Percentiles rank a stretch among this genome's conserved stretches.
phyloP scores from a whole-genome alignment of 2,888 invertebrate genomes.

The Platypus cylindrus region DNA sequence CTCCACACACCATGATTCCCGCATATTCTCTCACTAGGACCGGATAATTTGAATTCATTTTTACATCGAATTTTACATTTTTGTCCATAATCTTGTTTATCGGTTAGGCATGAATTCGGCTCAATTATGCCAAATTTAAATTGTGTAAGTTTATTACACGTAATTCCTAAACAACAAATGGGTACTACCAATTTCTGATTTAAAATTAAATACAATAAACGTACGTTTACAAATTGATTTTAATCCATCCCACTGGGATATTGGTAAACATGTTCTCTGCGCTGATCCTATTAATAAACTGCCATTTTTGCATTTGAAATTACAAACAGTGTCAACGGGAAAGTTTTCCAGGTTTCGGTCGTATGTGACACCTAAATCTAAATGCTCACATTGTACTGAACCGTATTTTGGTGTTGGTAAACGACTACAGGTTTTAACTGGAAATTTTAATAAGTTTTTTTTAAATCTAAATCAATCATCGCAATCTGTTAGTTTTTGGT shows the following conservation, averaged over 20 bases:
- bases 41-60: conserved; percentile 45
- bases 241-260: conserved; percentile 57
- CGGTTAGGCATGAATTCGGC: conserved; percentile 41
- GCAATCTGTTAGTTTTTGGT: too few relatives aligned
- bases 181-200: not conserved
- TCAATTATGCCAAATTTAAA: conserved; percentile 41
- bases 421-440: conserved; percentile 50
- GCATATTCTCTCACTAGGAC: conserved; percentile 41
- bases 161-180: conserved; percentile 26
- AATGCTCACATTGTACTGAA: conserved; percentile 39
- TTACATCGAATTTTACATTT: conserved; percentile 46
- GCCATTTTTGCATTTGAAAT: conserved; percentile 50
- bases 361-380: conserved; percentile 30
- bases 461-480: too few relatives aligned
- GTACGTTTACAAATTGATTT: conserved; percentile 52
- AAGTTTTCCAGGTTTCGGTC: conserved; percentile 27
- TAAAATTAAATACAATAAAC: not conserved
- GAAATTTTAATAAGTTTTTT: too few relatives aligned
- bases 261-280: conserved; percentile 49
- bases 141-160: conserved; percentile 33
- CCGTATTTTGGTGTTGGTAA: conserved; percentile 44
- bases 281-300: conserved; percentile 50
- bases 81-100: conserved; percentile 44
- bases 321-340: conserved; percentile 52
- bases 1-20: conserved; percentile 45